These are phyloP conservation scores for Calvadosia cruxmelitensis DNA, from an alignment of 30 jellyfish, hydroid and myxozoan genomes.

Conservation along the genomic window DNA sequence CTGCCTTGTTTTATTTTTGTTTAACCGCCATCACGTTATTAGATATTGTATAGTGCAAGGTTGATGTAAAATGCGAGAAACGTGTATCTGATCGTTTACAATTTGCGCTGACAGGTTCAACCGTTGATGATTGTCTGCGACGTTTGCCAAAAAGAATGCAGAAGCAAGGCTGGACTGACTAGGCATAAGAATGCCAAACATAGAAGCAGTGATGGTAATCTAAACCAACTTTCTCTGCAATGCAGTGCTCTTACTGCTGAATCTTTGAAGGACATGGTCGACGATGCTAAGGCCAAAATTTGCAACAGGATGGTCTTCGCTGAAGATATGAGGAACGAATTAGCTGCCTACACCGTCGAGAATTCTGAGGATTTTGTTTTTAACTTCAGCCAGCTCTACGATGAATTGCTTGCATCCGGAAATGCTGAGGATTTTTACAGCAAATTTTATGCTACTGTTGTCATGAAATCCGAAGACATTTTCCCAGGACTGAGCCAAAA, in stretches of 20 bases:
- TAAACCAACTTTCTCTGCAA: too few relatives aligned
- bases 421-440: conserved; percentile 14
- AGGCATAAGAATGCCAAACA: conserved; percentile 16
- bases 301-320: conserved; percentile 4
- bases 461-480: neutral
- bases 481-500: conserved; percentile 4
- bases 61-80: too few relatives aligned
- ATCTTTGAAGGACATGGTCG: conserved; percentile 4
- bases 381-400: conserved; percentile 12
- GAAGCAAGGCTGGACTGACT: conserved; percentile 11
- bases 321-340: conserved; percentile 5
- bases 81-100: too few relatives aligned
- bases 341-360: neutral
- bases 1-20: too few relatives aligned
- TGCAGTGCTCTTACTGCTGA: conserved; percentile 16
- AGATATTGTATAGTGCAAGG: too few relatives aligned
- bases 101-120: too few relatives aligned
- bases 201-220: conserved; percentile 1
- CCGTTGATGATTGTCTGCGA: too few relatives aligned
- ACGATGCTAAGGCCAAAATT: conserved; percentile 9
- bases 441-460: conserved; percentile 1
- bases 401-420: conserved; percentile 7
- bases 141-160: conserved; percentile 10
- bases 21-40: too few relatives aligned
- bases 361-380: neutral